These are phyloP conservation scores for Griposia aprilina DNA, from an alignment of 2,888 invertebrate species.

Conservation along the genomic window DNA sequence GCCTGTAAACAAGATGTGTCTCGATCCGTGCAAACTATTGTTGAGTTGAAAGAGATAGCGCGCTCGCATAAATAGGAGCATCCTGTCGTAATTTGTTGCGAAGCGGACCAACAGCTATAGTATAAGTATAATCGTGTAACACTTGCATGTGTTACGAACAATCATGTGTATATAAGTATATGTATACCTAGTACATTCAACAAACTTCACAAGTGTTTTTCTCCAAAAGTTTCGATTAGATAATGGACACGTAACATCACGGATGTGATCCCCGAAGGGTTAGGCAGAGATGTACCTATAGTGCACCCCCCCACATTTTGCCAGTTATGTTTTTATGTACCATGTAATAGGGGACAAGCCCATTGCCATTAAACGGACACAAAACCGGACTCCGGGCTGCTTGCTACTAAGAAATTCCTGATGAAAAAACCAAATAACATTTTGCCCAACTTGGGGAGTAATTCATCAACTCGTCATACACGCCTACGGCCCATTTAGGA, in stretches of 20 bases:
- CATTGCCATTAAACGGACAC: background rate
- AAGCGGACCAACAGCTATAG: background rate
- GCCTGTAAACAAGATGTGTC: background rate
- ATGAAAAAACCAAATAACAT: background rate
- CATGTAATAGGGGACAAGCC: background rate
- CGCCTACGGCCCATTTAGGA: too few relatives aligned
- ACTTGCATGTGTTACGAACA: slow-evolving; percentile 8
- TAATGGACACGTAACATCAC: too few relatives aligned
- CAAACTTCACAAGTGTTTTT: background rate
- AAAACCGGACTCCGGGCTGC: background rate
- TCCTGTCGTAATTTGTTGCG: slow-evolving; percentile 38
- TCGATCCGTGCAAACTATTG: slow-evolving; percentile 23
- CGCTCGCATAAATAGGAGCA: slow-evolving; percentile 22
- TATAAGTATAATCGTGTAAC: background rate
- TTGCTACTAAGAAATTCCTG: background rate
- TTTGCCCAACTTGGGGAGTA: background rate
- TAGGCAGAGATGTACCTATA: background rate
- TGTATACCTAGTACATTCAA: background rate
- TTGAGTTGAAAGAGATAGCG: slow-evolving; percentile 34
- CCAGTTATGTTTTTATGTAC: background rate
- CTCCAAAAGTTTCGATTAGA: background rate
- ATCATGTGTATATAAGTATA: background rate
- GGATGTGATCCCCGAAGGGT: background rate
- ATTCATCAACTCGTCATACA: too few relatives aligned
- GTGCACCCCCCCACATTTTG: too few relatives aligned